Base-by-base conservation (phyloP, 2,797 vertebrate genomes). In the Malacoraja senta region DNA sequence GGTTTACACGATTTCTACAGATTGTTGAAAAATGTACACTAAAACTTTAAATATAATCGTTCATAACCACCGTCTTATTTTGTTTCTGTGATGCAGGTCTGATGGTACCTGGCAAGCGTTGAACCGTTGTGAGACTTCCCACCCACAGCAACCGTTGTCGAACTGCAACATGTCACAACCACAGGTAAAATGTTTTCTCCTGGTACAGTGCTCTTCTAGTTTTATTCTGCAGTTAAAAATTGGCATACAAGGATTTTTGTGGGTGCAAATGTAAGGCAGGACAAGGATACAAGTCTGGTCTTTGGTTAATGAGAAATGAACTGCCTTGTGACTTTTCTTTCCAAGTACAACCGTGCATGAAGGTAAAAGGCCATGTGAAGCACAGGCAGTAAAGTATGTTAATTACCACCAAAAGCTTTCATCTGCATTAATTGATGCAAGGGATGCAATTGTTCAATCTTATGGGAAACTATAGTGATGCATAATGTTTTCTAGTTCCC, bases 91-190 rank as follows among this genome's bases (percentile, higher is more conserved):
- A 0, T 76, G 38, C 38, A 92, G 90, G 38, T 92, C 90, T 92
- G 71, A 92, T 92, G 90, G 90, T 92, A 92, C 90, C 38, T 29
- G n/a, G 90, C 90, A 92, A 92, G 26, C 90, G 4, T 92, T 92
- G 24, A 92, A 92, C 90, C 71, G 90, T 53, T 44, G 90, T 76
- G 90, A 92, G 71, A 71, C 90, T 58, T 92, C 71, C 90, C 71
- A 92, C 71, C 71, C 90, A 76, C 90, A 92, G 26, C 71, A 72
- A 29, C 26, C 29, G 29, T 58, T 76, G 38, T 35, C 53, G 35
- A 53, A 53, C 71, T 92, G 90, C 90, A 92, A 92, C 68, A 92
- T 92, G 90, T 92, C 90, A 29, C 24, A 92, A 26, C 13, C 71
- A 44, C 90, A 76, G 71, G 90, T 92, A 92, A 76, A 76, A 74